A percentile compares a stretch with the other conserved stretches of the same genome.
phyloP scores from a whole-genome alignment of 53 echinoderm and acorn worm species.

The Crossaster papposus region DNA sequence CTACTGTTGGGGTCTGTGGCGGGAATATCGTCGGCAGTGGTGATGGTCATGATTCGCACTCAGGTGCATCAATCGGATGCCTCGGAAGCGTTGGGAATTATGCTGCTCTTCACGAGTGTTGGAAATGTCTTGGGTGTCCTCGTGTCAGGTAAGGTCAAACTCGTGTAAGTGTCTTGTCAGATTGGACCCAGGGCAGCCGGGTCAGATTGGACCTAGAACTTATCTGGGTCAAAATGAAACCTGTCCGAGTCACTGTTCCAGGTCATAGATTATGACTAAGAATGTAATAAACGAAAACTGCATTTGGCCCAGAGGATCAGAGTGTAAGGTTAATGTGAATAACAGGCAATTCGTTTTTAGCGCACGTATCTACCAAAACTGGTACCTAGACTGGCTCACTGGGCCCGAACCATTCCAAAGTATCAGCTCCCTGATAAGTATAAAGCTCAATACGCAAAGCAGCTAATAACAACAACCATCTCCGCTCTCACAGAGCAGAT shows the following conservation, averaged over 20 bases:
- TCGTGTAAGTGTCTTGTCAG: background rate
- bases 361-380: too few relatives aligned
- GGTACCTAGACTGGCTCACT: too few relatives aligned
- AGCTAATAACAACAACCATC: too few relatives aligned
- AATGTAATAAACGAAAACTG: too few relatives aligned
- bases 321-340: too few relatives aligned
- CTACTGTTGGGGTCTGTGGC: background rate
- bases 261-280: background rate
- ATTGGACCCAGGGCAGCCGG: background rate
- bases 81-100: background rate
- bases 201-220: background rate
- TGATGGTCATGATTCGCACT: conserved; percentile 18
- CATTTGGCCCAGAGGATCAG: too few relatives aligned
- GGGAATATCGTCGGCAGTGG: background rate
- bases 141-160: conserved; percentile 21
- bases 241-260: background rate
- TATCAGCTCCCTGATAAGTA: too few relatives aligned
- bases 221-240: background rate
- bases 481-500: too few relatives aligned
- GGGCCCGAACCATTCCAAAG: too few relatives aligned
- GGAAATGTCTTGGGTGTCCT: conserved; percentile 1
- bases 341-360: too few relatives aligned
- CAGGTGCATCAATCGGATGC: conserved; percentile 16
- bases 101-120: background rate
- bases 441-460: too few relatives aligned